phyloP scores from a whole-genome alignment of 2,888 invertebrate genomes.

The Yponomeuta malinellus region DNA sequence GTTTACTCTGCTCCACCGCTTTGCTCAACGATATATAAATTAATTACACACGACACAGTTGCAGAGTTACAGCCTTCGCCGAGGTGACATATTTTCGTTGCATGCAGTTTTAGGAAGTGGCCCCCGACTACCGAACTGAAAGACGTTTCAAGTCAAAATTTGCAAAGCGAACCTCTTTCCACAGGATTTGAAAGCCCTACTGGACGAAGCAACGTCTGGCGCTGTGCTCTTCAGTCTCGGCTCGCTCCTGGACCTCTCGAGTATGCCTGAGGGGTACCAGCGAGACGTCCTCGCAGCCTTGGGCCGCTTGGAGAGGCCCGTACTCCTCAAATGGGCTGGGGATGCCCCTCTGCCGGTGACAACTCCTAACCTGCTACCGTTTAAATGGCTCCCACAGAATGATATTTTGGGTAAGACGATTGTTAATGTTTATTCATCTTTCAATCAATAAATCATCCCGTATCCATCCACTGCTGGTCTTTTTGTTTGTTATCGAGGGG shows the following conservation, averaged over 20 bases:
- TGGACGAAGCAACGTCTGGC: constrained; percentile 31
- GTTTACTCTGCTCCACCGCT: no score
- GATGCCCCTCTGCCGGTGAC: constrained; percentile 48
- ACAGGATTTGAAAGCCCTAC: constrained; percentile 15
- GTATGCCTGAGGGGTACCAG: constrained; percentile 48
- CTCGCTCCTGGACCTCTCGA: constrained; percentile 54
- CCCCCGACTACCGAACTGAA: no score
- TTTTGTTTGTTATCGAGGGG: no score
- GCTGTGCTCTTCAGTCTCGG: constrained; percentile 69
- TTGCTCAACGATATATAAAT: no score
- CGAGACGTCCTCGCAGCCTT: constrained; percentile 53
- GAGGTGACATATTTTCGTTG: no score
- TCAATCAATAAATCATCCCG: no score
- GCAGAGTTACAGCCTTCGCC: no score
- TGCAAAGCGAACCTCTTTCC: constrained; percentile 4
- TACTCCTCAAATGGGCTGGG: constrained; percentile 65
- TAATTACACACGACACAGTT: no score
- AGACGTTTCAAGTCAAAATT: no score
- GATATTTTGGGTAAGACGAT: constrained; percentile 48
- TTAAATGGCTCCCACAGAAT: constrained; percentile 76
- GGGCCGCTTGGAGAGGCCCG: constrained; percentile 45
- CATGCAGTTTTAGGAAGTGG: no score
- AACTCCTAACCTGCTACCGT: constrained; percentile 56
- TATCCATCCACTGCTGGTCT: no score
- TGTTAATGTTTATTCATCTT: no score